A percentile compares a stretch with the other conserved stretches of the same genome.
Evolutionary conservation across 2,797 vertebrate species (phyloP).

Genomic region (Crocidura indochinensis): DNA sequence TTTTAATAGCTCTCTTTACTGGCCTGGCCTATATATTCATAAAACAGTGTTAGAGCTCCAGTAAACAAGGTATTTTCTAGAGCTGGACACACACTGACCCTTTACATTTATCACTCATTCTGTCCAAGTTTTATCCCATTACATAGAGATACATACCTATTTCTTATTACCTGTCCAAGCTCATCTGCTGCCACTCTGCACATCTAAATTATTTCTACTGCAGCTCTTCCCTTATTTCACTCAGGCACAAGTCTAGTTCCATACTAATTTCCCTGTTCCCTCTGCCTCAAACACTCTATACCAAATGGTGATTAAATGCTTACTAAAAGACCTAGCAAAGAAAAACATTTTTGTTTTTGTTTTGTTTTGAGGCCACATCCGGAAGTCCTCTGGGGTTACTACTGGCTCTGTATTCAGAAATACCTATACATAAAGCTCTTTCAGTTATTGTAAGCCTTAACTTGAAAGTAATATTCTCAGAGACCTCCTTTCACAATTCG

Average conservation of each 20-base stretch:
- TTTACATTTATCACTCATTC: not conserved
- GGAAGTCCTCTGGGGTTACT: too few species aligned
- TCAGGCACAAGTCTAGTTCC: constrained; percentile 10
- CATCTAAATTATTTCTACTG: too few species aligned
- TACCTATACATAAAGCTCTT: not conserved
- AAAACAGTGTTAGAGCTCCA: constrained; percentile 56
- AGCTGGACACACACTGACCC: constrained; percentile 1
- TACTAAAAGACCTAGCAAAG: too few species aligned
- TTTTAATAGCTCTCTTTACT: constrained; percentile 23
- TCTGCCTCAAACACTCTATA: not conserved
- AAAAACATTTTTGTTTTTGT: too few species aligned
- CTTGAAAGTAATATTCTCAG: not conserved
- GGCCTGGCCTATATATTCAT: constrained; percentile 66
- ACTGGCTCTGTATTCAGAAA: too few species aligned
- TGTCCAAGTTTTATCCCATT: constrained; percentile 3
- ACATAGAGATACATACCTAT: not conserved
- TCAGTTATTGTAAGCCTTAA: constrained; percentile 37
- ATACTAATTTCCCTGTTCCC: not conserved
- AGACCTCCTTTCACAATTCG: not conserved
- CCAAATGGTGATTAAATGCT: too few species aligned
- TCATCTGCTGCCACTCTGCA: not conserved
- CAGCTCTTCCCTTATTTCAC: not conserved
- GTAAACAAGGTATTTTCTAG: constrained; percentile 29
- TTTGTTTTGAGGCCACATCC: too few species aligned
- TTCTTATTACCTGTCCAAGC: not conserved